A percentile compares a stretch with the other conserved stretches of the same genome.
phyloP scores from a whole-genome alignment of 1,140 invertebrate genomes.

The Drosophila suzukii region DNA sequence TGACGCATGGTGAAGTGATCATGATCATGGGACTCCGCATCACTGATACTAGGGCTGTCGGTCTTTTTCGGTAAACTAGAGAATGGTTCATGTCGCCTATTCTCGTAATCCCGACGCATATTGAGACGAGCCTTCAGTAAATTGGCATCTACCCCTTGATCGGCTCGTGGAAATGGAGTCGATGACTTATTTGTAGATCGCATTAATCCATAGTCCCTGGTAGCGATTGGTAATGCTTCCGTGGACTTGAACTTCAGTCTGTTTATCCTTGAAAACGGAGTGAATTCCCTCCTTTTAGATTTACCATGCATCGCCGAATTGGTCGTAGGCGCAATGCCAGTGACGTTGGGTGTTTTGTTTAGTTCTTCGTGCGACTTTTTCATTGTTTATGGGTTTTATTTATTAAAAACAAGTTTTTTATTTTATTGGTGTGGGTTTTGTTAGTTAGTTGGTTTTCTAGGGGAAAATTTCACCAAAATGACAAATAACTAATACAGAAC shows the following conservation, averaged over 20 bases:
- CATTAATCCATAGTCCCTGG: slow-evolving; percentile 53
- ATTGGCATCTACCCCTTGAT: slow-evolving; percentile 10
- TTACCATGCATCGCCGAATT: neutral
- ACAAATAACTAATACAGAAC: neutral
- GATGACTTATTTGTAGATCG: neutral
- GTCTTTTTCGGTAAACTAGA: neutral
- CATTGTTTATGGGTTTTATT: neutral
- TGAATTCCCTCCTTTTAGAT: no score
- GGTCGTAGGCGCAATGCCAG: neutral
- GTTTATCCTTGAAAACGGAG: neutral
- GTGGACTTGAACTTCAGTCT: neutral
- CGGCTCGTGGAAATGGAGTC: slow-evolving; percentile 48
- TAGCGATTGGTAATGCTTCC: neutral
- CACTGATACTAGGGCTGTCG: neutral
- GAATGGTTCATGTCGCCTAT: neutral
- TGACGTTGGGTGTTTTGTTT: neutral
- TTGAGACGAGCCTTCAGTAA: slow-evolving; percentile 31
- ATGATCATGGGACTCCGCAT: neutral
- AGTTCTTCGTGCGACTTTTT: neutral
- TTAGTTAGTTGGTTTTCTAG: neutral
- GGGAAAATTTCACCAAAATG: no score
- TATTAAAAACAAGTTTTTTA: no score
- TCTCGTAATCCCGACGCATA: neutral
- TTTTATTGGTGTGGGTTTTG: neutral
- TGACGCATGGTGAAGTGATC: neutral